Conservation (phyloP, 2,113 vertebrate species). For the Hippocampus abdominalis region DNA sequence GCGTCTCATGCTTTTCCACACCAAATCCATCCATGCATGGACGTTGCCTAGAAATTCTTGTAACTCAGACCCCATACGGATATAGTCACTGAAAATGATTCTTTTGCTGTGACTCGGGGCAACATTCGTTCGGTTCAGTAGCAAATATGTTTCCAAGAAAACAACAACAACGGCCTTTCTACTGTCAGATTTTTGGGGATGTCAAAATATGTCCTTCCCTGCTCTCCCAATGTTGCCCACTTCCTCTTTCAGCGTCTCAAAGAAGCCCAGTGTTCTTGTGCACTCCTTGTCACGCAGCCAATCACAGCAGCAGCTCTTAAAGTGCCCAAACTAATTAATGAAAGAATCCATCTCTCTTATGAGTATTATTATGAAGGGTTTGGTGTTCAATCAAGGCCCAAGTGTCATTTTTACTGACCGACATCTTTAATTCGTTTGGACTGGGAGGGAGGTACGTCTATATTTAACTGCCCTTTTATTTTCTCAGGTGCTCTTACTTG, state of each 20-base stretch:
- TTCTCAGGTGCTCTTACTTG: slow-evolving; percentile 97
- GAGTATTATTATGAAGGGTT: slow-evolving; percentile 37
- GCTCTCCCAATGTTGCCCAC: slow-evolving; percentile 45
- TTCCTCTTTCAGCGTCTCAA: slow-evolving; percentile 77
- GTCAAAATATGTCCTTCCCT: slow-evolving; percentile 30
- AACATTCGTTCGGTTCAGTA: not conserved
- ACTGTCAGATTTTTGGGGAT: not conserved
- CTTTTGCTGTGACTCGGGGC: not conserved
- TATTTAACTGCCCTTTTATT: slow-evolving; percentile 92
- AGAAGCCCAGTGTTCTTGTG: slow-evolving; percentile 78
- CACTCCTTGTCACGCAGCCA: slow-evolving; percentile 80
- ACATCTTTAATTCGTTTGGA: slow-evolving; percentile 88
- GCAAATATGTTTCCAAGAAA: not conserved
- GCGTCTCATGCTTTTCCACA: not conserved
- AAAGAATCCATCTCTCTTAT: slow-evolving; percentile 38
- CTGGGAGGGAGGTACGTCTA: slow-evolving; percentile 85
- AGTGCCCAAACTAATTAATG: slow-evolving; percentile 71
- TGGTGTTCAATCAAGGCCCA: slow-evolving; percentile 36
- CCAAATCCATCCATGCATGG: not conserved
- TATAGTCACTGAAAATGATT: not conserved
- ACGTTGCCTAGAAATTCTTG: no score
- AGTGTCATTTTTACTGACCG: slow-evolving; percentile 50
- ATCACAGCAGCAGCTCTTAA: slow-evolving; percentile 74
- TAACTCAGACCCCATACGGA: not conserved
- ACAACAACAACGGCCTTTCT: not conserved